phyloP scores from a whole-genome alignment of 2,888 invertebrate genomes.

The Deladenus siricidicola region DNA sequence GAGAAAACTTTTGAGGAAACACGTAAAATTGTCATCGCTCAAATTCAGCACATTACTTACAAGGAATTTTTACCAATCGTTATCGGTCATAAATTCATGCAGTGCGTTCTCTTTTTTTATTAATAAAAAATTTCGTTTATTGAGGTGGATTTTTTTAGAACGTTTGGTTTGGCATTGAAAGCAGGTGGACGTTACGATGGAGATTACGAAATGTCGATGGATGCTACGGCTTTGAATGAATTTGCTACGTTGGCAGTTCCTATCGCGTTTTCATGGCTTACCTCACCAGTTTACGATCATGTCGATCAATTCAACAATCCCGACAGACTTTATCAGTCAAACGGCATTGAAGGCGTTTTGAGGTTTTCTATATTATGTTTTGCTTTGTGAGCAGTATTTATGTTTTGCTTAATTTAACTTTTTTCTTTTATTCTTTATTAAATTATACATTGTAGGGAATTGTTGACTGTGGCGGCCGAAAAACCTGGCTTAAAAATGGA shows the following conservation, averaged over 20 bases:
- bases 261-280: slow-evolving; percentile 29
- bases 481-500: slow-evolving; percentile 32
- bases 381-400: background rate
- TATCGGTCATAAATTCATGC: slow-evolving; percentile 33
- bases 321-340: slow-evolving; percentile 40
- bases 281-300: slow-evolving; percentile 7
- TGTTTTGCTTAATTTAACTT: background rate
- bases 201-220: slow-evolving; percentile 63
- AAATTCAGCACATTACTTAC: slow-evolving; percentile 60
- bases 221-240: slow-evolving; percentile 70
- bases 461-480: slow-evolving; percentile 27
- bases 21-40: slow-evolving; percentile 56
- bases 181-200: slow-evolving; percentile 56
- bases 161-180: slow-evolving; percentile 72
- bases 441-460: slow-evolving; percentile 29
- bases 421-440: slow-evolving; percentile 11
- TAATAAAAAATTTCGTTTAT: too few species aligned
- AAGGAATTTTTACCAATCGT: slow-evolving; percentile 54
- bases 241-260: slow-evolving; percentile 43
- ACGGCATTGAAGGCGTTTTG: too few species aligned
- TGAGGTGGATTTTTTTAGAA: slow-evolving; percentile 25
- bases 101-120: slow-evolving; percentile 3
- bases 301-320: slow-evolving; percentile 51
- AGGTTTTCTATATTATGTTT: slow-evolving; percentile 23
- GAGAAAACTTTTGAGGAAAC: slow-evolving; percentile 54